Evolutionary conservation across 2,113 vertebrate genomes (phyloP).

Genomic region (Callipepla californica): DNA sequence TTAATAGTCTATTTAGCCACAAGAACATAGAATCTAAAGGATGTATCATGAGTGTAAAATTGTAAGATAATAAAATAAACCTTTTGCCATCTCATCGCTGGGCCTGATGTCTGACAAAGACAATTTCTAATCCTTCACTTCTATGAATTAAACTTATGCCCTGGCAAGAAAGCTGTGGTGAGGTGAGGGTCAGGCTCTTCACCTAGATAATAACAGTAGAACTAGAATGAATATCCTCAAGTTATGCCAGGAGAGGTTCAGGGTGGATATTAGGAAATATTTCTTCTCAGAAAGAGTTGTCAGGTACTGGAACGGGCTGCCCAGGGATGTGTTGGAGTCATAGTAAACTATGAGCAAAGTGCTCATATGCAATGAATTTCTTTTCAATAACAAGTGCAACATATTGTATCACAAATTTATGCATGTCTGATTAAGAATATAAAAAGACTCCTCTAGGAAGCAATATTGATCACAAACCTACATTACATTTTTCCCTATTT

Average conservation of each 20-base stretch:
- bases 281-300: too few relatives aligned
- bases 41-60: background rate
- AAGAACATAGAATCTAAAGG: background rate
- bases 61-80: background rate
- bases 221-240: too few relatives aligned
- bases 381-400: background rate
- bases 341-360: background rate
- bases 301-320: too few relatives aligned
- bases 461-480: background rate
- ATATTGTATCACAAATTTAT: background rate
- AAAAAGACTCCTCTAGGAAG: background rate
- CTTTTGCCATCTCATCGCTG: background rate
- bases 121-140: background rate
- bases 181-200: too few relatives aligned
- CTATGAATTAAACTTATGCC: background rate
- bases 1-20: background rate
- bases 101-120: background rate
- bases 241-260: too few relatives aligned
- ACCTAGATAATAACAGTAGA: too few relatives aligned
- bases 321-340: too few relatives aligned
- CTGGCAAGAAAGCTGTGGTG: background rate
- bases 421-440: background rate
- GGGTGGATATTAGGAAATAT: too few relatives aligned
- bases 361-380: background rate
- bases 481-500: background rate